Base-by-base conservation (phyloP, 2,113 vertebrate species). In the Neomonachus schauinslandi region DNA sequence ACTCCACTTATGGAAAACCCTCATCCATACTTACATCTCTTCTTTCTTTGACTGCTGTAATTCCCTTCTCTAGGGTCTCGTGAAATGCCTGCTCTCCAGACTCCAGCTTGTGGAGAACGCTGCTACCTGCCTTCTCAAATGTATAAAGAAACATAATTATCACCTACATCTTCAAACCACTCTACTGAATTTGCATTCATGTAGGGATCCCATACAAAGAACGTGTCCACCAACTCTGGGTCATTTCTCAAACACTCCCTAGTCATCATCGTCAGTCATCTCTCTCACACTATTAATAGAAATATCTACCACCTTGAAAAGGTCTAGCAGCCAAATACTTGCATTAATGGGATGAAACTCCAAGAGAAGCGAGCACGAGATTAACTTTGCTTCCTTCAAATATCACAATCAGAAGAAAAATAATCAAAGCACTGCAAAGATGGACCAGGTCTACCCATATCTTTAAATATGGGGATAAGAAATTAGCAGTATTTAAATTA, bases 61-160 rank as follows among this genome's bases (percentile, higher is more conserved):
- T 72, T 98, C 97, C 96, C 98, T 94, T 95, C 93, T 97, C 93
- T 97, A 97, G 91, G 86, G 67, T 76, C 93, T 94, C 46, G 42
- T 91, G 97, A 97, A 98, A 96, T 97, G 86, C 95, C 96, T 95
- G 92, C 89, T 96, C 83, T 95, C 92, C 89, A 98, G 96, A 97
- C 96, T 96, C 93, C 97, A 97, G 92, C 33, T 94, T 98, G 89
- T 96, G 96, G 95, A 97, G 91, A 97, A 91, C n/a, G 89, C 82
- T 96, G 95, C 95, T 96, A 96, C 91, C 96, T 98, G 96, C 94
- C 97, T 98, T 96, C 97, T 97, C 92, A 95, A 97, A 97, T 0
- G 94, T 96, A 97, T 93, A 97, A 95, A 98, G 91, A 96, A 97
- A 97, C 84, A 97, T 42, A 95, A 96, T 96, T 94, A 96, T 92